Evolutionary conservation across 2,888 invertebrate genomes (phyloP), one percentile per base, ranked within the genome.

Genomic region (Chrysina gloriosa): DNA sequence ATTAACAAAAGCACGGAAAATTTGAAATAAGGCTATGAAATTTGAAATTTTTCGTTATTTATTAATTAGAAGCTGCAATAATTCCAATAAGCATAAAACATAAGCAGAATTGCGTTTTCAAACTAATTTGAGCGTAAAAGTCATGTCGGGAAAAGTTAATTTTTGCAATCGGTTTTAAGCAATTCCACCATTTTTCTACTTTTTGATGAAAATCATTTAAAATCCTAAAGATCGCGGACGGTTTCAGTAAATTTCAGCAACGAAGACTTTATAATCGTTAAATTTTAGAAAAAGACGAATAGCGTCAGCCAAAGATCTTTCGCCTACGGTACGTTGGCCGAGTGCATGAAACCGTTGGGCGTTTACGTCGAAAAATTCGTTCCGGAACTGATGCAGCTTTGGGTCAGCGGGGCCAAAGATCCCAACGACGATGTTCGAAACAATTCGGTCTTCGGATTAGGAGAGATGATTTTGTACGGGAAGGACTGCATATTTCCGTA

Each of bases 391-490:
- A 85, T 90, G 71, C 89, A 90, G 1, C 78, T 90, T 6, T 88
- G 92, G 78, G 82, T 90, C 67, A 85, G 82, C 58, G 86, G 88
- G 52, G 83, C 88, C 1, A 84, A 84, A 63, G 92, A 93, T 80
- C 78, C 85, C 0, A 88, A 88, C 73, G 88, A 89, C 54, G 92
- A 92, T 80, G 90, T 92, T 0, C 85, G 93, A 63, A 92, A 92
- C 77, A 94, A 94, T 82, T 86, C 92, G 0, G 89, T 91, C 50
- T 94, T 87, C 80, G 93, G 91, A 14, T 83, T 93, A 52, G 94
- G 93, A 2, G 92, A 93, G 78, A 84, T 93, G 76, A 88, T 89
- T 45, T 81, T 89, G 9, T 86, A 90, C 80, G 89, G 90, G 56
- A 89, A 88, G 79, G 88, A 89, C 50, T 84, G 85, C 68, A 83